A percentile compares a stretch with the other conserved stretches of the same genome.
These are phyloP conservation scores for Ia io DNA, from an alignment of 2,113 vertebrate species.

Conservation along the genomic window DNA sequence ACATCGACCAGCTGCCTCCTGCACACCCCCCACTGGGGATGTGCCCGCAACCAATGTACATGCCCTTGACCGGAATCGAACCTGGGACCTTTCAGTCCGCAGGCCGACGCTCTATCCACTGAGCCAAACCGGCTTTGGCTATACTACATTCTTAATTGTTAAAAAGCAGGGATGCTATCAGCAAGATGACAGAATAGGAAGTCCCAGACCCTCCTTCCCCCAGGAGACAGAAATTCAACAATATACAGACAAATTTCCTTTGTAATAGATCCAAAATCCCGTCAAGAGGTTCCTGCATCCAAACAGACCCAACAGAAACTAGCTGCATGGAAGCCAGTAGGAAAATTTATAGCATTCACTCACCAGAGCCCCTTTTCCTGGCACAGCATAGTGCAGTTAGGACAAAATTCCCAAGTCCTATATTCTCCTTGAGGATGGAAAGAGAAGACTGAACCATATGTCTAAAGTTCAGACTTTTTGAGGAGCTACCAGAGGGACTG, in stretches of 20 bases:
- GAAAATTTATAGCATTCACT: not conserved
- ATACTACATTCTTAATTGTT: not conserved
- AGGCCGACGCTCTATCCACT: too few species aligned
- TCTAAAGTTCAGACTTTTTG: not conserved
- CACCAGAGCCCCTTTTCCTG: not conserved
- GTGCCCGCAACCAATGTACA: too few species aligned
- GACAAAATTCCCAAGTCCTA: not conserved
- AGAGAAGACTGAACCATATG: not conserved
- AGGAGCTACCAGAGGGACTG: not conserved
- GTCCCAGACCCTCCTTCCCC: not conserved
- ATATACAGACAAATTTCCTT: not conserved
- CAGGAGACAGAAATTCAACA: not conserved
- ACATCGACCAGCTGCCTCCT: too few species aligned
- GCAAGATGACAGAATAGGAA: not conserved
- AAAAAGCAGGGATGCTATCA: not conserved
- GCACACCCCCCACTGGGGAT: too few species aligned
- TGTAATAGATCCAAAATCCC: constrained; percentile 3
- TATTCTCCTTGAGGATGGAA: not conserved
- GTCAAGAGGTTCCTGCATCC: not conserved
- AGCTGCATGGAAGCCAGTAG: not conserved
- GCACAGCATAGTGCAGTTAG: not conserved
- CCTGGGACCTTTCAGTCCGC: too few species aligned
- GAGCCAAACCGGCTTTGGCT: too few species aligned
- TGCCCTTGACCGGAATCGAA: too few species aligned
- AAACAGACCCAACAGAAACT: not conserved